Evolutionary conservation across 64 coral and sea anemone species (phyloP), one percentile per base, ranked within the genome.

Genomic region (Hydrozoanthus tunicans): DNA sequence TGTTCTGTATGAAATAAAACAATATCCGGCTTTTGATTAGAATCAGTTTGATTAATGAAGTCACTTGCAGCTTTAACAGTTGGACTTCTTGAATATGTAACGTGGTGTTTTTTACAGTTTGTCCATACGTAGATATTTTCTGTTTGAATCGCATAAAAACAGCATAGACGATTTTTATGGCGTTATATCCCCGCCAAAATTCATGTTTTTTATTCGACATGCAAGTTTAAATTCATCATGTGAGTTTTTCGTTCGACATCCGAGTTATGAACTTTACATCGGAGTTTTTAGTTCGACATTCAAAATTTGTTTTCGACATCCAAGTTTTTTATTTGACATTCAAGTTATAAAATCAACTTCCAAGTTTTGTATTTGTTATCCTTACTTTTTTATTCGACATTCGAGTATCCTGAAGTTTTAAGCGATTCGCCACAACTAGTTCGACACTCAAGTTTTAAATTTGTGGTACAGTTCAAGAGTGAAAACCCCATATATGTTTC

Each of bases 1-100:
- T 89, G 85, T 89, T 74, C 69, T 57, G 70, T 89, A 53, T 89
- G 85, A 76, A 89, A 59, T 75, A 89, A n/a, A 76, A 89, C 12
- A 15, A 75, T 17, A 13, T 26, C 10, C 66, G 85, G 85, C 6
- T 89, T 89, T 73, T 86, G 62, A 86, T 58, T 58, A 59, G 53
- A 53, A 89, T 89, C 59, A 74, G 52, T 89, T 66, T 86, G 32
- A 54, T 17, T 77, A 58, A 89, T 89, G 65, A 75, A 7, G 24
- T 89, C 85, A 74, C 15, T 89, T 74, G 85, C 85, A 89, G 32
- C 53, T 23, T 24, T 32, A 17, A 85, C 53, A 51, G 82, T 85
- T 63, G 81, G 81, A 63, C 57, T 63, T 81, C 79, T 53, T 69
- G 13, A 67, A 68, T 86, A 86, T 63, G 58, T 86, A 6, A 68